phyloP scores from a whole-genome alignment of 2,888 invertebrate species.

The Rugalucina vietnamica region DNA sequence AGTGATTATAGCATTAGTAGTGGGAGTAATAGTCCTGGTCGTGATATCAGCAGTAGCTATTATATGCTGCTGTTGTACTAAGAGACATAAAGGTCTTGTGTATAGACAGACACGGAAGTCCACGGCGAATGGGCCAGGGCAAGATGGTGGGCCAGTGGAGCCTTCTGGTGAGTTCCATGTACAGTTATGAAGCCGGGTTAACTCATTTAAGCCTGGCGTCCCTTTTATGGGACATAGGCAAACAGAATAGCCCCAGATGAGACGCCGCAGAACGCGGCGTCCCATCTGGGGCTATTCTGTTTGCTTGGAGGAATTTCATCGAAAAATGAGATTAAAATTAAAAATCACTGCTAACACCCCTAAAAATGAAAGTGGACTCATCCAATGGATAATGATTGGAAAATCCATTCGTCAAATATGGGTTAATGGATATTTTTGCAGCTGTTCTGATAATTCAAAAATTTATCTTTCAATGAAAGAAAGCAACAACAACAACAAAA shows the following conservation, averaged over 20 bases:
- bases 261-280: no score
- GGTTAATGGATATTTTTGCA: neutral
- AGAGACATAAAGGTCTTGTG: constrained; percentile 38
- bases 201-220: no score
- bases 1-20: constrained; percentile 70
- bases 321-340: no score
- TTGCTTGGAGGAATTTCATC: no score
- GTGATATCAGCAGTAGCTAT: constrained; percentile 67
- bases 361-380: no score
- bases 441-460: neutral
- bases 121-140: constrained; percentile 32
- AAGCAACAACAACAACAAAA: no score
- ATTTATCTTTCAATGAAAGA: neutral
- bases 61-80: constrained; percentile 73
- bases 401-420: no score
- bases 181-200: neutral
- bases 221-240: no score
- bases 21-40: constrained; percentile 70
- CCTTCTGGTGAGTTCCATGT: constrained; percentile 42
- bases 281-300: no score
- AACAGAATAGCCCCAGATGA: no score
- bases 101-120: constrained; percentile 45
- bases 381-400: no score
- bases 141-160: constrained; percentile 42
- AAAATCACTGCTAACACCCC: no score